phyloP scores from a whole-genome alignment of 2,888 invertebrate species.

The Leptinotarsa haldemani region DNA sequence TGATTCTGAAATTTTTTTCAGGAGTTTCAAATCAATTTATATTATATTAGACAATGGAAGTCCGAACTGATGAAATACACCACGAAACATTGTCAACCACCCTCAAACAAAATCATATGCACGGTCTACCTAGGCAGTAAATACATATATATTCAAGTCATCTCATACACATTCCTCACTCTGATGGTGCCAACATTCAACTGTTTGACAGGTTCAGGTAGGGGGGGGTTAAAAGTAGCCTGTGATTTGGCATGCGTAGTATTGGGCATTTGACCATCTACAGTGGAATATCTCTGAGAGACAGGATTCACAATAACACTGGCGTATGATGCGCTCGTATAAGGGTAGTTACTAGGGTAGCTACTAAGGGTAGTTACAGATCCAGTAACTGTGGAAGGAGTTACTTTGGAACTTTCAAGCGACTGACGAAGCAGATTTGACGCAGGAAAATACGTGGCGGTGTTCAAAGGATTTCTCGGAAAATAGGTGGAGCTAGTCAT shows the following conservation, averaged over 20 bases:
- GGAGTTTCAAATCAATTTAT: too few species aligned
- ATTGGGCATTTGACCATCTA: neutral
- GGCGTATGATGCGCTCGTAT: neutral
- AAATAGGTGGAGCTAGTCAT: neutral
- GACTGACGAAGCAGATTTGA: neutral
- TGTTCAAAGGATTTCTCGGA: neutral
- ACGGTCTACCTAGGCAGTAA: neutral
- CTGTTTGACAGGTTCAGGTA: neutral
- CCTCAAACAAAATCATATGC: too few species aligned
- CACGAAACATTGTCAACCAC: too few species aligned
- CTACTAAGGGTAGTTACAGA: too few species aligned
- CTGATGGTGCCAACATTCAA: neutral
- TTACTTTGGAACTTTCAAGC: neutral
- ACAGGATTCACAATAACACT: slow-evolving; percentile 1
- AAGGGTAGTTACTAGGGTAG: too few species aligned
- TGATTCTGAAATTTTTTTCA: too few species aligned
- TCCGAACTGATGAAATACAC: too few species aligned
- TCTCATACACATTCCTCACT: neutral
- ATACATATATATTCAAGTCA: neutral
- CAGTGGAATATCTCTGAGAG: neutral
- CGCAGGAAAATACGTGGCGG: neutral
- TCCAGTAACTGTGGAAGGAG: too few species aligned
- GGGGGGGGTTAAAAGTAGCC: neutral
- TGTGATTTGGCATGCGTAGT: neutral
- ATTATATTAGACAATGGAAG: too few species aligned